Evolutionary conservation across 1,140 invertebrate genomes (phyloP), one percentile per base, ranked within the genome.

Genomic region (Euglossa dilemma): DNA sequence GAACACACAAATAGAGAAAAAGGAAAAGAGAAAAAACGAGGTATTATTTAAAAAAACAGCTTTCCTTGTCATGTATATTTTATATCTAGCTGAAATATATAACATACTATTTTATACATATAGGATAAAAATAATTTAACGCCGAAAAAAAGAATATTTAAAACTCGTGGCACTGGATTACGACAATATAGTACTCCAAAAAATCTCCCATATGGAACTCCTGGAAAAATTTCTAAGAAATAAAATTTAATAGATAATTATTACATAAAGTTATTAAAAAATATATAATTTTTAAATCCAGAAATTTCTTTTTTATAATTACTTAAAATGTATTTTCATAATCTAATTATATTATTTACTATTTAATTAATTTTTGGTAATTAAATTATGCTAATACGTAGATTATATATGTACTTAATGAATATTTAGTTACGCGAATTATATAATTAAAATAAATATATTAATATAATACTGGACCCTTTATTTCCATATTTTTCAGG

Each of bases 61-160:
- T 16, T 63, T 25, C 43, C 36, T 3, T 47, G 23, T 45, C 54
- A 4, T 59, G 18, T 25, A 36, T 14, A 45, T 54, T 45, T 25
- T 50, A 45, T 3, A 63, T 18, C 0, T 28, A 20, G 56, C 14
- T 75, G 8, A 20, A 14, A 67, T 52, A 56, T 36, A 20, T 69
- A 36, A 18, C 6, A 25, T 67, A n/a, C 52, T 59, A 52, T 52
- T 69, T 57, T 23, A 0, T 25, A n/a, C 0, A 74, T 47, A 69
- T 54, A 83, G 80, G 47, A 52, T 23, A 9, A 11, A 12, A 57
- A 28, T 11, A n/a, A 36, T 18, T 43, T 12, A 2, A 14, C 28
- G 0, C 23, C 57, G 18, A 69, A 69, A 18, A 82, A 77, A 12
- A 83, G 23, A 23, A 78, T 83, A 45, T 83, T 83, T 54, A 83